Conservation (phyloP, 2,888 invertebrate species). For the Eilema caniola region DNA sequence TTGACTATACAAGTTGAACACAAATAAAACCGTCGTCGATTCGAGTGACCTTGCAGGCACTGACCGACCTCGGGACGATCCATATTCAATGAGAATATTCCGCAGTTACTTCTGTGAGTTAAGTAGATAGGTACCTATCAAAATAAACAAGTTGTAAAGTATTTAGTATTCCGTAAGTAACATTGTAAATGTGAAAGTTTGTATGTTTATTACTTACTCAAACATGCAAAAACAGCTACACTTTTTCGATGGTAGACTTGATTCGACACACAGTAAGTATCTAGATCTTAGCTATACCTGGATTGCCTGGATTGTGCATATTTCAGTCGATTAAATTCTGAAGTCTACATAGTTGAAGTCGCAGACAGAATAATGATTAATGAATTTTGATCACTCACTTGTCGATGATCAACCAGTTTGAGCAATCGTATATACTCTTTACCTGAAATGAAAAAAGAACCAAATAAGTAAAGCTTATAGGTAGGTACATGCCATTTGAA, state of each 20-base stretch:
- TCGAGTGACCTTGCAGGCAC: conserved; percentile 72
- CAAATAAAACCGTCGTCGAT: conserved; percentile 43
- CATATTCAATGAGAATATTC: conserved; percentile 72
- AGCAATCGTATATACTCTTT: neutral
- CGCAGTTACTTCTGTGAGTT: conserved; percentile 33
- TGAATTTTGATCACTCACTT: neutral
- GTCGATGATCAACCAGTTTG: neutral
- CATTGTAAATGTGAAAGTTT: neutral
- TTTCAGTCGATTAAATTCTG: neutral
- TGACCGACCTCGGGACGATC: conserved; percentile 75
- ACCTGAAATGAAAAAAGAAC: neutral
- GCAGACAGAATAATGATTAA: neutral
- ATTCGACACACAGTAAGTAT: neutral
- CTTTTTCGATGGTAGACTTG: neutral
- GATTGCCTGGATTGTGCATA: neutral
- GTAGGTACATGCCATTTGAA: too few species aligned
- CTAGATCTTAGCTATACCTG: too few species aligned
- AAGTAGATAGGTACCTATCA: conserved; percentile 31
- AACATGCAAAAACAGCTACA: neutral
- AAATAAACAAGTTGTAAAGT: conserved; percentile 36
- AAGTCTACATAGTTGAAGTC: neutral
- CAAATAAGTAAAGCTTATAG: neutral
- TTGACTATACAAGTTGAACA: conserved; percentile 30
- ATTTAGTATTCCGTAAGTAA: neutral
- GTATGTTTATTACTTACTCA: neutral